These are phyloP conservation scores for Podotricha telesiphe DNA, from an alignment of 2,888 invertebrate species.

Conservation along the genomic window DNA sequence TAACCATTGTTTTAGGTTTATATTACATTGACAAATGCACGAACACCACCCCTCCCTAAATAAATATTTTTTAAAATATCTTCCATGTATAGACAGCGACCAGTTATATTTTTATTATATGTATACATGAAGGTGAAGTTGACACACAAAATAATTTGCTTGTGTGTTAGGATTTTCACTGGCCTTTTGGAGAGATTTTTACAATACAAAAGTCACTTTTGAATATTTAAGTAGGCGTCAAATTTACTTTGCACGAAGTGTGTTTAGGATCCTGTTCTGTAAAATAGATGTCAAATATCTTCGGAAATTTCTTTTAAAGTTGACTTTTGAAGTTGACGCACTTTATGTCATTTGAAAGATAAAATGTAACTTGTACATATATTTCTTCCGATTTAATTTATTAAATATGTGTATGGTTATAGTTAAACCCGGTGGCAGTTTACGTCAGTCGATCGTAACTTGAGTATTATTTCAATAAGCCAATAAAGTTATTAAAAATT, in stretches of 20 bases:
- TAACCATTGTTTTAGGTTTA: too few species aligned
- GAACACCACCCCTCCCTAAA: too few species aligned
- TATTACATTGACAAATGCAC: too few species aligned
- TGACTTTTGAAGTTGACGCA: background rate
- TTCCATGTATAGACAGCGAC: too few species aligned
- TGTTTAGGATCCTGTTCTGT: conserved; percentile 11
- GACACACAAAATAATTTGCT: too few species aligned
- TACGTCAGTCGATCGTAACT: background rate
- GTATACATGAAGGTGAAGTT: too few species aligned
- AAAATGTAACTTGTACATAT: too few species aligned
- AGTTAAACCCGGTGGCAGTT: too few species aligned
- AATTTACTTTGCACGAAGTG: conserved; percentile 11
- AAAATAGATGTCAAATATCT: conserved; percentile 15
- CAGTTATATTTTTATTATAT: too few species aligned
- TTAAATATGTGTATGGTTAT: too few species aligned
- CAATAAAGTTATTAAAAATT: background rate
- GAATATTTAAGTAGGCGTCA: conserved; percentile 12
- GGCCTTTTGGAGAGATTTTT: conserved; percentile 7
- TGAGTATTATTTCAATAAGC: background rate
- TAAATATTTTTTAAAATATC: too few species aligned
- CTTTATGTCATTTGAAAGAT: background rate
- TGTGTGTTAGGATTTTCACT: background rate
- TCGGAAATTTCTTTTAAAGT: background rate
- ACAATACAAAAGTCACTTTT: background rate
- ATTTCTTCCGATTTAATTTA: too few species aligned